phyloP scores from a whole-genome alignment of 2,113 vertebrate species.

The Paracanthobrama guichenoti region DNA sequence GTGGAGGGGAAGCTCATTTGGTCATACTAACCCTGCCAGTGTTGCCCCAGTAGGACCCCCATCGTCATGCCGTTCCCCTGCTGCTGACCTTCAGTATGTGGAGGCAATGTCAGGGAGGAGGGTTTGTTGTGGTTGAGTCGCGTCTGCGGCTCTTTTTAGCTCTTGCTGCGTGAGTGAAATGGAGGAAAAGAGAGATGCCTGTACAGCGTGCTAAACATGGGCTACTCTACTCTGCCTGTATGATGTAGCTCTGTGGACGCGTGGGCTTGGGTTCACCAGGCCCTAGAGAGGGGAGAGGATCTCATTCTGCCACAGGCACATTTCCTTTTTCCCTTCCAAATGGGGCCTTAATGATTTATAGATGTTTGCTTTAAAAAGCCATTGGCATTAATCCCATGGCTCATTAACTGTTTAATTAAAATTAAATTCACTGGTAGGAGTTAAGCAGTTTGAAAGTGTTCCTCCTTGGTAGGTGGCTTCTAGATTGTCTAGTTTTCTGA shows the following conservation, averaged over 20 bases:
- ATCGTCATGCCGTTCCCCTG: slow-evolving; percentile 12
- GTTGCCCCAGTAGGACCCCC: slow-evolving; percentile 29
- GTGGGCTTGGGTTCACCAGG: slow-evolving; percentile 20
- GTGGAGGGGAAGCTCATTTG: slow-evolving; percentile 32
- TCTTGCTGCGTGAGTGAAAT: slow-evolving; percentile 34
- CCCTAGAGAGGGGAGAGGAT: slow-evolving; percentile 39
- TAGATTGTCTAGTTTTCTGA: slow-evolving; percentile 72
- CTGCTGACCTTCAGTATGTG: slow-evolving; percentile 63
- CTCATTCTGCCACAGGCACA: slow-evolving; percentile 61
- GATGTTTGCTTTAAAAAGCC: slow-evolving; percentile 85
- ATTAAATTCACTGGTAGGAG: slow-evolving; percentile 79
- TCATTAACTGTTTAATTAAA: slow-evolving; percentile 86
- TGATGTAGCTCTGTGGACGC: slow-evolving; percentile 36
- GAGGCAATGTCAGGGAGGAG: slow-evolving; percentile 64
- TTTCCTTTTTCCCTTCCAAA: slow-evolving; percentile 70
- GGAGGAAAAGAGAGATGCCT: slow-evolving; percentile 28
- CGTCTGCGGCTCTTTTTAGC: slow-evolving; percentile 24
- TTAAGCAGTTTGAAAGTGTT: slow-evolving; percentile 78
- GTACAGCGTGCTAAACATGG: slow-evolving; percentile 42
- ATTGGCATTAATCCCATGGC: slow-evolving; percentile 85
- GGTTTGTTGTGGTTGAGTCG: slow-evolving; percentile 36
- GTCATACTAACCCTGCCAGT: slow-evolving; percentile 29
- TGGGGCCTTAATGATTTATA: slow-evolving; percentile 80
- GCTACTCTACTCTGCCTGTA: slow-evolving; percentile 46
- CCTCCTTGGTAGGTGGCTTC: slow-evolving; percentile 73